Evolutionary conservation across 2,797 vertebrate genomes (phyloP).

Genomic region (Chlorospingus flavigularis): DNA sequence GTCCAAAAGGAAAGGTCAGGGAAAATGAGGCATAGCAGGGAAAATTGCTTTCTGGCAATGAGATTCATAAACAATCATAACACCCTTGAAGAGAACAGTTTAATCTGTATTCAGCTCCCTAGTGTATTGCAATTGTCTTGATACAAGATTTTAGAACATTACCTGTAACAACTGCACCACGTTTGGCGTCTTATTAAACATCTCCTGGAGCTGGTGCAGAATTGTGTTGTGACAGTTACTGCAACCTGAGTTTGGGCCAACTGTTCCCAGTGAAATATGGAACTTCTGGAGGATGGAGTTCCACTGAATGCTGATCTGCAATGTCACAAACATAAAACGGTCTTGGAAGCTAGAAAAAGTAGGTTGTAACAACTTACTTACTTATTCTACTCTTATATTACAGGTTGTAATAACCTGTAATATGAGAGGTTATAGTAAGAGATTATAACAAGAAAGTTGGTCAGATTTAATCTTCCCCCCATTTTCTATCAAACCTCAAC

Average conservation of each 20-base stretch:
- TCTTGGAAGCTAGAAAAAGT: constrained; percentile 26
- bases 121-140: neutral
- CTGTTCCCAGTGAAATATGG: constrained; percentile 94
- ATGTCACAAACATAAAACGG: constrained; percentile 35
- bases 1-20: neutral
- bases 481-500: neutral
- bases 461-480: neutral
- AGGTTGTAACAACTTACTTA: neutral
- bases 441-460: neutral
- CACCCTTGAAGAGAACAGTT: neutral
- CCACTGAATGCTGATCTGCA: constrained; percentile 95
- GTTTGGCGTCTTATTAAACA: constrained; percentile 98
- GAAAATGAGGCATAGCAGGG: neutral
- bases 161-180: constrained; percentile 97
- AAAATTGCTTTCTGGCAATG: neutral
- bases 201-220: constrained; percentile 98
- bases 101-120: neutral
- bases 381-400: too few relatives aligned
- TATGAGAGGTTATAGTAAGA: neutral
- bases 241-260: constrained; percentile 97
- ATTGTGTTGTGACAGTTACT: constrained; percentile 99
- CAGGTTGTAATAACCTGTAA: neutral
- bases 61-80: neutral
- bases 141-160: constrained; percentile 1
- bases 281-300: constrained; percentile 92